Evolutionary conservation across 2,797 vertebrate genomes (phyloP), one percentile per base, ranked within the genome.

Genomic region (Anguilla megastoma): DNA sequence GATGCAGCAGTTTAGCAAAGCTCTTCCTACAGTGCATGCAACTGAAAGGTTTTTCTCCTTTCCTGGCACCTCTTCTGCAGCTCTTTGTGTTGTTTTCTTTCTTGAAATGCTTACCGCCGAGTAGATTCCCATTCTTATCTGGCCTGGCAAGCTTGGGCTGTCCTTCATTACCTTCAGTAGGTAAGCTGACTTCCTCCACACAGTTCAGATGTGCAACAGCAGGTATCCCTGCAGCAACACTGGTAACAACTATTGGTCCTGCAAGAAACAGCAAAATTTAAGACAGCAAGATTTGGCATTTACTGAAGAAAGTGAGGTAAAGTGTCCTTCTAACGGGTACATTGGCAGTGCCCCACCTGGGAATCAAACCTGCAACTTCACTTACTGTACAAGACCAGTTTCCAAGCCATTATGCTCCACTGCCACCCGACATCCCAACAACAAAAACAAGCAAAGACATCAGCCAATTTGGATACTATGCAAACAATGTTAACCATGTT

Each of bases 21-120:
- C 93, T 94, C 63, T 94, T 95, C 89, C 90, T 93, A 91, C 95
- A 94, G 90, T 92, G 89, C 85, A 90, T 93, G 89, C 95, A 95
- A 91, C 93, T 94, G 91, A 95, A 90, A 56, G 63, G 52, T 83
- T 87, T 80, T 7, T 88, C 88, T 84, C 36, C 91, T 85, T 69
- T 92, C 2, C 71, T 87, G 3, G 14, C n/a, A 41, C 86, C 86
- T 9, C 89, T 91, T 30, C 82, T 87, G 5, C 33, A 86, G 2
- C 86, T 45, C 21, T 76, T 89, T 10, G 18, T 24, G 18, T 8
- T 24, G 85, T 83, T 93, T 66, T 91, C 86, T 85, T 92, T 92
- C 0, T 48, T 48, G 0, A 86, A 24, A 5, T 74, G 89, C 86
- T 89, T 93, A 0, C 91, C 88, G 74, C 90, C 87, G 30, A 84